phyloP scores from a whole-genome alignment of 2,888 invertebrate genomes.

The Dysmachus trigonus region DNA sequence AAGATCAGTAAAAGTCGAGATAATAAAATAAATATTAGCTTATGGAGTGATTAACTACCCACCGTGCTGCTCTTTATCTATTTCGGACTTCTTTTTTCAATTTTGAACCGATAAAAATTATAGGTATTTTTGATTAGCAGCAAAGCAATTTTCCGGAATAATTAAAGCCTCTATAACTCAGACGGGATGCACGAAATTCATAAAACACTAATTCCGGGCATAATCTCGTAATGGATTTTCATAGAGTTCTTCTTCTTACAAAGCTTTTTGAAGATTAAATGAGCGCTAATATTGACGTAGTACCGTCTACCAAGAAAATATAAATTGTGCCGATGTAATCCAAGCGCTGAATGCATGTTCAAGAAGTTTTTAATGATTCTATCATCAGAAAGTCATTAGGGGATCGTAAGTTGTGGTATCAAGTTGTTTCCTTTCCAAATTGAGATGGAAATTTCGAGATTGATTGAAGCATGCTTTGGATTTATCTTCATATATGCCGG shows the following conservation, averaged over 20 bases:
- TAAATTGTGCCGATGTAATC: not conserved
- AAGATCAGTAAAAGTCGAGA: not conserved
- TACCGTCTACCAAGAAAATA: not conserved
- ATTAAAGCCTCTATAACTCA: not conserved
- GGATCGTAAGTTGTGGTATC: not conserved
- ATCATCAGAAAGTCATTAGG: not conserved
- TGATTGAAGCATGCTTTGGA: not conserved
- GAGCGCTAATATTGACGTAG: not conserved
- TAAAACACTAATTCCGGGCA: not conserved
- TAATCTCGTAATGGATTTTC: not conserved
- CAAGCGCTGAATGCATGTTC: not conserved
- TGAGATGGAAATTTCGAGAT: not conserved
- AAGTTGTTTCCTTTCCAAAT: not conserved
- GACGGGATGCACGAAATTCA: not conserved
- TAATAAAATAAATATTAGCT: not conserved
- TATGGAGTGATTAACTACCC: not conserved
- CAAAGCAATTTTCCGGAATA: not conserved
- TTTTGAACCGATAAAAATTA: not conserved
- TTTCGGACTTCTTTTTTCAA: not conserved
- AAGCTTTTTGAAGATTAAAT: not conserved
- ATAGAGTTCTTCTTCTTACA: not conserved
- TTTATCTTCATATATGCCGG: not conserved
- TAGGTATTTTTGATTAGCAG: not conserved
- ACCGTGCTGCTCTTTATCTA: not conserved
- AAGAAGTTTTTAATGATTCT: not conserved